These are phyloP conservation scores for Metacarcinus magister DNA, from an alignment of 2,888 invertebrate genomes.

Conservation along the genomic window DNA sequence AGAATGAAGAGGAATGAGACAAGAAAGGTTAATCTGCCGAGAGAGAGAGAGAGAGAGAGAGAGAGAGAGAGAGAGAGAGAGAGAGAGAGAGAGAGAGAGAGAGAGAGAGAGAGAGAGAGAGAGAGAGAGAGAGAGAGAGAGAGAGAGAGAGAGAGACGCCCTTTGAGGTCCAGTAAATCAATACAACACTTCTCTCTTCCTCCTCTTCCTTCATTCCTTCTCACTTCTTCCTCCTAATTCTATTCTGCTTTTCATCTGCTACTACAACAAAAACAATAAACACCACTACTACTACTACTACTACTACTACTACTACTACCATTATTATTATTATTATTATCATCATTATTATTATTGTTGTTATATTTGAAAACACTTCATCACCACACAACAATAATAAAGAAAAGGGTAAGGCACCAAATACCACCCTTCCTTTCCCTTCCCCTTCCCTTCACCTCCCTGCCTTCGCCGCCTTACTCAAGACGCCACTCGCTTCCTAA, in stretches of 20 bases:
- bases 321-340: background rate
- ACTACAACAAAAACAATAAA: background rate
- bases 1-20: background rate
- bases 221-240: conserved; percentile 42
- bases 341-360: too few relatives aligned
- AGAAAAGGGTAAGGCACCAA: too few relatives aligned
- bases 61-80: conserved; percentile 33
- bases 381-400: too few relatives aligned
- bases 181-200: background rate
- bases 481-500: background rate
- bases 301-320: conserved; percentile 17
- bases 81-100: conserved; percentile 52
- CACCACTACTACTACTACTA: background rate
- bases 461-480: background rate
- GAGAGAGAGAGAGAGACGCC: conserved; percentile 65
- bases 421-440: background rate
- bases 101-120: conserved; percentile 62
- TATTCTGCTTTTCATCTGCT: background rate
- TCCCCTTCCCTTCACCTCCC: background rate
- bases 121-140: conserved; percentile 68
- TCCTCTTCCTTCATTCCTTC: background rate
- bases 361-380: background rate
- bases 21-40: background rate
- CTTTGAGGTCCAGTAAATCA: conserved; percentile 27
- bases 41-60: conserved; percentile 14